These are phyloP conservation scores for Clepsis dumicolana DNA, from an alignment of 2,888 invertebrate species.

Conservation along the genomic window DNA sequence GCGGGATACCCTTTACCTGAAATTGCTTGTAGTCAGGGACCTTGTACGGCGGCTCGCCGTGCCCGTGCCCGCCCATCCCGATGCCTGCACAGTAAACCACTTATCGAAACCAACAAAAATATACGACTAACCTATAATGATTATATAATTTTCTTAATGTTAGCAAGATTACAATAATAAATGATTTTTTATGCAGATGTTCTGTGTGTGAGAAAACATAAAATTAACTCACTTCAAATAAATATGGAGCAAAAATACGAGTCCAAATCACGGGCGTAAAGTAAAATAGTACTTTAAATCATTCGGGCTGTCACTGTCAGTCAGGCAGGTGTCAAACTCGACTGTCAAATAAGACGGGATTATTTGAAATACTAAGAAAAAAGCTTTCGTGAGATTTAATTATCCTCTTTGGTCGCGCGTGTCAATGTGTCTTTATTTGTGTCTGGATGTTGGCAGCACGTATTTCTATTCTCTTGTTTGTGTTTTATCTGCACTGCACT, in stretches of 20 bases:
- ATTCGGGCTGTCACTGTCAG: too few relatives aligned
- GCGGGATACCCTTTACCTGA: slow-evolving; percentile 89
- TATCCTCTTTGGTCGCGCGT: too few relatives aligned
- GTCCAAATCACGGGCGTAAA: slow-evolving; percentile 7
- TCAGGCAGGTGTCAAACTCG: background rate
- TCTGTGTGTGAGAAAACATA: background rate
- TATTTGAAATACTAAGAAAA: slow-evolving; percentile 10
- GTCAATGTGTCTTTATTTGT: slow-evolving; percentile 2
- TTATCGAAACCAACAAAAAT: slow-evolving; percentile 38
- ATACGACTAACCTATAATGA: slow-evolving; percentile 55
- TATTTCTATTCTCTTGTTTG: slow-evolving; percentile 26
- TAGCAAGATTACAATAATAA: background rate
- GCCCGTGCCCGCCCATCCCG: slow-evolving; percentile 71
- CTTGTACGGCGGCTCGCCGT: slow-evolving; percentile 83
- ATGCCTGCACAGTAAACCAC: slow-evolving; percentile 34
- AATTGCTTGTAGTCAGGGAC: slow-evolving; percentile 91
- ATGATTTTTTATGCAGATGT: background rate
- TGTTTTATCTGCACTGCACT: slow-evolving; percentile 37
- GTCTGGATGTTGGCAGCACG: slow-evolving; percentile 18
- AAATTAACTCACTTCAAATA: slow-evolving; percentile 14
- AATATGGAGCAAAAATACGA: slow-evolving; percentile 5
- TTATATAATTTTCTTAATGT: slow-evolving; percentile 55
- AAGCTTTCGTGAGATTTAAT: background rate
- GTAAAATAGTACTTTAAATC: background rate
- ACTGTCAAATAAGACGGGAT: background rate